A percentile compares a stretch with the other conserved stretches of the same genome.
Evolutionary conservation across 2,113 vertebrate genomes (phyloP).

Genomic region (Sinocyclocheilus anophthalmus): DNA sequence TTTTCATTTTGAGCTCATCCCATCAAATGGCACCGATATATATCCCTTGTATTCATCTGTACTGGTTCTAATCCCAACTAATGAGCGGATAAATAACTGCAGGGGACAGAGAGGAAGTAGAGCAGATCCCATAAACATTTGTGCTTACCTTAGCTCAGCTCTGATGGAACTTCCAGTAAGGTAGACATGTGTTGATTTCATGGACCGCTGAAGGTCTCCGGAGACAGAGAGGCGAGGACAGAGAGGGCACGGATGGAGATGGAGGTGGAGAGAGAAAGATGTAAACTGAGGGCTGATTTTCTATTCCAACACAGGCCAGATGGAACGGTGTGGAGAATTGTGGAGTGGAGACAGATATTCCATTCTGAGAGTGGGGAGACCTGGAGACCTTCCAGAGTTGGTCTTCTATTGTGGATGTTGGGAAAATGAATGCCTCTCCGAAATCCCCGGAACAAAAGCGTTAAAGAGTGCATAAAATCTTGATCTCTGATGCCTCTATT

Average conservation of each 20-base stretch:
- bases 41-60: conserved; percentile 6
- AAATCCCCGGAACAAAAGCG: conserved; percentile 41
- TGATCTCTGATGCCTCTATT: neutral
- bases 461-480: conserved; percentile 46
- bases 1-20: conserved; percentile 37
- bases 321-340: conserved; percentile 29
- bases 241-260: conserved; percentile 55
- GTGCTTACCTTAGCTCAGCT: conserved; percentile 54
- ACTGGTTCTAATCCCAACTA: conserved; percentile 42
- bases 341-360: conserved; percentile 58
- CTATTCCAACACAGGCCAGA: conserved; percentile 51
- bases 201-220: conserved; percentile 40
- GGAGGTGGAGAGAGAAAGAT: conserved; percentile 48
- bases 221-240: conserved; percentile 1
- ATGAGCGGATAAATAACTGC: conserved; percentile 51
- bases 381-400: conserved; percentile 40
- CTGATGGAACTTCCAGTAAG: conserved; percentile 45
- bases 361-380: conserved; percentile 54
- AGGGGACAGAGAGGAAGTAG: conserved; percentile 38
- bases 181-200: conserved; percentile 48
- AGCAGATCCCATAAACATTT: conserved; percentile 51
- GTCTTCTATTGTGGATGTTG: conserved; percentile 19
- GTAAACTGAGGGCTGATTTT: conserved; percentile 43
- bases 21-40: conserved; percentile 17
- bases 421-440: conserved; percentile 38